Conservation (phyloP, 2,797 vertebrate genomes). For the Helicolenus hilgendorfi region DNA sequence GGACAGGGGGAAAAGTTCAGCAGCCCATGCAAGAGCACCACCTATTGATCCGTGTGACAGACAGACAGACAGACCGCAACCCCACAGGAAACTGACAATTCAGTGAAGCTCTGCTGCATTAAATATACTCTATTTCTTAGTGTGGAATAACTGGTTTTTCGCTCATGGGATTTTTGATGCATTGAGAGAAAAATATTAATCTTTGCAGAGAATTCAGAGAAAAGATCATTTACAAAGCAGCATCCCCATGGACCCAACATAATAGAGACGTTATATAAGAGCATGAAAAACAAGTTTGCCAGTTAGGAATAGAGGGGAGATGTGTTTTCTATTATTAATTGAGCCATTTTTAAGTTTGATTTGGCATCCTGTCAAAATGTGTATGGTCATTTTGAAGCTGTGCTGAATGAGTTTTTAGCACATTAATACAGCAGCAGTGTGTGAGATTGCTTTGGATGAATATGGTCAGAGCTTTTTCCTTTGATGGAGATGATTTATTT, state of each 20-base stretch:
- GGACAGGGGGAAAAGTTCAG: slow-evolving; percentile 73
- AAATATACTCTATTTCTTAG: not conserved
- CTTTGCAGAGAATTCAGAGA: slow-evolving; percentile 23
- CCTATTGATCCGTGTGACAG: slow-evolving; percentile 75
- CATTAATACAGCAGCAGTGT: slow-evolving; percentile 5
- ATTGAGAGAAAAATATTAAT: not conserved
- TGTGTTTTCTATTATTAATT: slow-evolving; percentile 45
- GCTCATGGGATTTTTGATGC: slow-evolving; percentile 1
- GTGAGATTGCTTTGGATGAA: slow-evolving; percentile 47
- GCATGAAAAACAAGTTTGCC: slow-evolving; percentile 61
- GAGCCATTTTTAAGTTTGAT: slow-evolving; percentile 31
- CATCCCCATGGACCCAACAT: slow-evolving; percentile 56
- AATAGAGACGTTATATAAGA: slow-evolving; percentile 75
- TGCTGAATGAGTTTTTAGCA: slow-evolving; percentile 28
- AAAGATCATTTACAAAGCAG: slow-evolving; percentile 58
- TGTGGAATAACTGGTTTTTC: slow-evolving; percentile 4
- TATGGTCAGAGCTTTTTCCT: slow-evolving; percentile 55
- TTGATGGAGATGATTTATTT: slow-evolving; percentile 76
- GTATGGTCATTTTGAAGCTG: slow-evolving; percentile 26
- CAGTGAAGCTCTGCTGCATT: slow-evolving; percentile 8
- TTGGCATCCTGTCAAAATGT: slow-evolving; percentile 12
- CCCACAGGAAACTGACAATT: slow-evolving; percentile 43
- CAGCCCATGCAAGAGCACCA: slow-evolving; percentile 76
- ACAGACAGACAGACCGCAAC: slow-evolving; percentile 32
- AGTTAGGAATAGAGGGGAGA: slow-evolving; percentile 27